Evolutionary conservation across 1,140 invertebrate genomes (phyloP), one percentile per base, ranked within the genome.

Genomic region (Berghia stephanieae): DNA sequence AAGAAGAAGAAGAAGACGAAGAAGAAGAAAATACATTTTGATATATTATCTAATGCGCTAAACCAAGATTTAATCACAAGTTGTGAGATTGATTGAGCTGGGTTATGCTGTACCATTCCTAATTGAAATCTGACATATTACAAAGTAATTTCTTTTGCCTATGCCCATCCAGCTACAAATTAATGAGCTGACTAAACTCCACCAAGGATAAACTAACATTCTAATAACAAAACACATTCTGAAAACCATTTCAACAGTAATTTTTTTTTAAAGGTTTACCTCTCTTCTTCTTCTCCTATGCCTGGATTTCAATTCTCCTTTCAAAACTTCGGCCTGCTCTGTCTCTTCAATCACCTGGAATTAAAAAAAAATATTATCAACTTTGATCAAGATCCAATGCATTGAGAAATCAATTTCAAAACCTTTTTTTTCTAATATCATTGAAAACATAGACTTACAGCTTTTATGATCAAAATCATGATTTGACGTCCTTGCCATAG

Each of bases 211-310:
- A n/a, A n/a, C n/a, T n/a, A n/a, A n/a, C n/a, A n/a, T n/a, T n/a
- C n/a, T n/a, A n/a, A n/a, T n/a, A n/a, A n/a, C n/a, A n/a, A n/a
- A n/a, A n/a, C n/a, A n/a, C n/a, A n/a, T n/a, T n/a, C n/a, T n/a
- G n/a, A n/a, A n/a, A n/a, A n/a, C n/a, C n/a, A n/a, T n/a, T n/a
- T n/a, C n/a, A n/a, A n/a, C n/a, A n/a, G n/a, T n/a, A n/a, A n/a
- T n/a, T n/a, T n/a, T n/a, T n/a, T n/a, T n/a, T n/a, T n/a, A n/a
- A n/a, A n/a, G n/a, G 77, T 78, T 75, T 78, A 78, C 77, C 69
- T 76, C 69, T 60, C 77, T 13, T 60, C 75, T 49, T 79, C 80
- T 44, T 34, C 77, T 6, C 66, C 75, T 75, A 66, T 81, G 49
- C 43, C 75, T 43, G 31, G 68, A 42, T 63, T 81, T 71, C 66